These are phyloP conservation scores for Rhinella marina DNA, from an alignment of 2,797 vertebrate genomes.

Conservation along the genomic window DNA sequence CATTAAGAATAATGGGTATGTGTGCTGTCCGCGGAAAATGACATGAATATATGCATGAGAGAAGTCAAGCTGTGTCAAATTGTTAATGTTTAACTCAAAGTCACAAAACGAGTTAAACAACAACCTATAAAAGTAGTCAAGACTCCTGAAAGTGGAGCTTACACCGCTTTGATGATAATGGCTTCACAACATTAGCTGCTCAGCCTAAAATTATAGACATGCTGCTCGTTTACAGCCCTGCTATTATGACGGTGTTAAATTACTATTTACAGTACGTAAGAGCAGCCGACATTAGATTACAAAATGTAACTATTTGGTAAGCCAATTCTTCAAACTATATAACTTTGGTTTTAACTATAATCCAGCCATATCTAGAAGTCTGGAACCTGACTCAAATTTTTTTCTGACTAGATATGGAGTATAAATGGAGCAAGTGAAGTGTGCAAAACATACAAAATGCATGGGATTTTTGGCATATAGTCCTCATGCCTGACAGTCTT, in stretches of 20 bases:
- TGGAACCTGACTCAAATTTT: no score
- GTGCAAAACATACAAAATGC: no score
- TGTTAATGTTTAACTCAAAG: conserved; percentile 47
- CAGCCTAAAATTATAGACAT: conserved; percentile 31
- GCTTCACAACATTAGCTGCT: conserved; percentile 20
- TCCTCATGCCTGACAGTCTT: no score
- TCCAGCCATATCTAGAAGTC: no score
- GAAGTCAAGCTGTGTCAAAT: not conserved
- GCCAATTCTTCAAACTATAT: no score
- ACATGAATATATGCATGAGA: conserved; percentile 14
- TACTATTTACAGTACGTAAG: conserved; percentile 11
- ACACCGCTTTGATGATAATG: conserved; percentile 31
- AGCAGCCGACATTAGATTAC: not conserved
- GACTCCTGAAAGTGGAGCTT: conserved; percentile 28
- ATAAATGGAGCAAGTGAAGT: no score
- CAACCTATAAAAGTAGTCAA: conserved; percentile 32
- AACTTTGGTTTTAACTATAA: no score
- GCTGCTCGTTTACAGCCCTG: not conserved
- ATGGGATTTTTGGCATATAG: no score
- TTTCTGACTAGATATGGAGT: no score
- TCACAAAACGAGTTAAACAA: conserved; percentile 55
- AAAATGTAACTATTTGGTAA: not conserved
- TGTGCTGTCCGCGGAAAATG: not conserved
- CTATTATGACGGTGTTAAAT: not conserved
- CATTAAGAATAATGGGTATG: not conserved